phyloP scores from a whole-genome alignment of 2,113 vertebrate species.

The Regulus satrapa region DNA sequence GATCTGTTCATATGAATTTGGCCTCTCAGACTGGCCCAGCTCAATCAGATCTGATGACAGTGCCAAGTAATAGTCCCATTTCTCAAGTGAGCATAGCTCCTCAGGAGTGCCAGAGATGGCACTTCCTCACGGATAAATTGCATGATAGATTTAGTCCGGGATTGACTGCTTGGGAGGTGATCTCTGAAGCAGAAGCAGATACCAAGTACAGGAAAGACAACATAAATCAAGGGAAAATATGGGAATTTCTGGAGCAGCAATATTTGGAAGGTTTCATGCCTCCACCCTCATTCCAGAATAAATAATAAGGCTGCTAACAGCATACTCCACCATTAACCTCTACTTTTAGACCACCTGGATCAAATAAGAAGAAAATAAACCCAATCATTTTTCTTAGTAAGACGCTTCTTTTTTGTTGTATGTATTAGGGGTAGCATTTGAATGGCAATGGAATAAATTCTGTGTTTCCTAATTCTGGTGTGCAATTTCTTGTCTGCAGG shows the following conservation, averaged over 20 bases:
- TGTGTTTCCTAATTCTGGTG: neutral
- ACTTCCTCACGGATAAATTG: neutral
- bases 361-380: neutral
- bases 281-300: neutral
- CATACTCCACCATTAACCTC: neutral
- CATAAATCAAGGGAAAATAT: neutral
- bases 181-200: neutral
- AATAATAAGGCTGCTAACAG: neutral
- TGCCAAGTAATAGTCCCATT: neutral
- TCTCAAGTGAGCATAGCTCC: neutral
- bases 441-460: neutral
- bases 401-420: neutral
- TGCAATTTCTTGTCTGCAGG: neutral
- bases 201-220: neutral
- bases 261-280: neutral
- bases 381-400: accelerated
- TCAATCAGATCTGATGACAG: neutral
- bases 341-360: neutral
- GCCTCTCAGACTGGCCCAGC: neutral
- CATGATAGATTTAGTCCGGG: neutral
- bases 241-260: neutral
- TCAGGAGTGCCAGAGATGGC: neutral
- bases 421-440: neutral
- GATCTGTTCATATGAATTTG: neutral
- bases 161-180: neutral